These are phyloP conservation scores for Cordilura impudica DNA, from an alignment of 2,888 invertebrate genomes.

Conservation along the genomic window DNA sequence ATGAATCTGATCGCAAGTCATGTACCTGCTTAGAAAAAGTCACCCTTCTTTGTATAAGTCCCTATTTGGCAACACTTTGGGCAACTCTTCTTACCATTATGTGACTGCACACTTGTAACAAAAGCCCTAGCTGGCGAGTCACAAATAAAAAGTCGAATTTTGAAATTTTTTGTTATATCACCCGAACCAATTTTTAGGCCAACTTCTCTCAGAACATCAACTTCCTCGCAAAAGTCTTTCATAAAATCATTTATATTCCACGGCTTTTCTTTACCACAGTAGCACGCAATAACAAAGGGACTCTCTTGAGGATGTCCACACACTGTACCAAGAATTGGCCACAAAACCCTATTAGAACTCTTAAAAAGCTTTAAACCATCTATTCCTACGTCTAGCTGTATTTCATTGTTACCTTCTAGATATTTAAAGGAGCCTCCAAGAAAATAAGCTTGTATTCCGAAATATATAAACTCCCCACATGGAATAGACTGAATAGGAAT, in stretches of 20 bases:
- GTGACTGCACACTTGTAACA: slow-evolving; percentile 33
- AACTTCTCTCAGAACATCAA: slow-evolving; percentile 39
- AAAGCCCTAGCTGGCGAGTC: slow-evolving; percentile 52
- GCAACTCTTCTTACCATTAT: slow-evolving; percentile 49
- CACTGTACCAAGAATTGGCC: slow-evolving; percentile 36
- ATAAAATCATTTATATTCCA: slow-evolving; percentile 19
- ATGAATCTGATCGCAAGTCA: slow-evolving; percentile 30
- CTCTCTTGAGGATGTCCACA: slow-evolving; percentile 29
- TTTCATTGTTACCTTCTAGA: slow-evolving; percentile 8
- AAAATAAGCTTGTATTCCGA: slow-evolving; percentile 49
- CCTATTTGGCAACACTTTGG: slow-evolving; percentile 49
- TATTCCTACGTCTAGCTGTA: slow-evolving; percentile 20
- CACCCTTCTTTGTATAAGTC: slow-evolving; percentile 36
- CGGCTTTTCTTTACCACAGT: slow-evolving; percentile 1
- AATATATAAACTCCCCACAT: no score
- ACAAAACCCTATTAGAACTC: slow-evolving; percentile 27
- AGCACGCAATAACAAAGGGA: slow-evolving; percentile 39
- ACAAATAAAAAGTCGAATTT: slow-evolving; percentile 39
- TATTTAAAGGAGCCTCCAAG: neutral
- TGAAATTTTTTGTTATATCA: slow-evolving; percentile 29
- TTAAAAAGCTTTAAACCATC: no score
- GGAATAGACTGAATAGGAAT: slow-evolving; percentile 23
- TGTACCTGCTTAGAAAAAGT: slow-evolving; percentile 34
- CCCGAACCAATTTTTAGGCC: slow-evolving; percentile 27
- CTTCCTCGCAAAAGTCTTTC: slow-evolving; percentile 46